Evolutionary conservation across 2,888 invertebrate genomes (phyloP).

Genomic region (Eudasyphora cyanicolor): DNA sequence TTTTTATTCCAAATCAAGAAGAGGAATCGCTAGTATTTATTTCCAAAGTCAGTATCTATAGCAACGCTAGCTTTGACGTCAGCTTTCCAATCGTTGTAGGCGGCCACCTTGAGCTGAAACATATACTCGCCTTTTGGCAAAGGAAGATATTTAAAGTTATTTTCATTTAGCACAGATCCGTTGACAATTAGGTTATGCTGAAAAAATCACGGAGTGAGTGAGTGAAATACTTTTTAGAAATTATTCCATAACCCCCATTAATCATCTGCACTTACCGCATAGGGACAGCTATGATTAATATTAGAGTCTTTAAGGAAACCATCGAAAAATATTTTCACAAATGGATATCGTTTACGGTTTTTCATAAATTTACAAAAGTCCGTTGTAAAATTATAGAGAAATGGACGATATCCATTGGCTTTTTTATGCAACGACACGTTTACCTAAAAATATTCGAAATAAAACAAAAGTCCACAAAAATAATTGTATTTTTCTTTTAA

Average conservation of each 20-base stretch:
- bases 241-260: too few species aligned
- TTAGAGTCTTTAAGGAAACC: not conserved
- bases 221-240: too few species aligned
- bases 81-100: slow-evolving; percentile 27
- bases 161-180: not conserved
- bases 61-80: not conserved
- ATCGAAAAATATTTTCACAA: slow-evolving; percentile 4
- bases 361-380: slow-evolving; percentile 24
- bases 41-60: not conserved
- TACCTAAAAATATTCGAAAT: not conserved
- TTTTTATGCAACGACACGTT: not conserved
- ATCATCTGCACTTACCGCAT: too few species aligned
- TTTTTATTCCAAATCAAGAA: too few species aligned
- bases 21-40: too few species aligned
- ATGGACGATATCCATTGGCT: slow-evolving; percentile 18
- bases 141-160: slow-evolving; percentile 14
- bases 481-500: too few species aligned
- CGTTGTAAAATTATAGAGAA: slow-evolving; percentile 20
- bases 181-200: slow-evolving; percentile 35
- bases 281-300: slow-evolving; percentile 38
- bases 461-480: too few species aligned
- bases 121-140: slow-evolving; percentile 43
- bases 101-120: slow-evolving; percentile 19
- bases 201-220: too few species aligned
- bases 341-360: not conserved